Evolutionary conservation across 1,140 invertebrate genomes (phyloP), one percentile per base, ranked within the genome.

Genomic region (Schlechtendalia chinensis): DNA sequence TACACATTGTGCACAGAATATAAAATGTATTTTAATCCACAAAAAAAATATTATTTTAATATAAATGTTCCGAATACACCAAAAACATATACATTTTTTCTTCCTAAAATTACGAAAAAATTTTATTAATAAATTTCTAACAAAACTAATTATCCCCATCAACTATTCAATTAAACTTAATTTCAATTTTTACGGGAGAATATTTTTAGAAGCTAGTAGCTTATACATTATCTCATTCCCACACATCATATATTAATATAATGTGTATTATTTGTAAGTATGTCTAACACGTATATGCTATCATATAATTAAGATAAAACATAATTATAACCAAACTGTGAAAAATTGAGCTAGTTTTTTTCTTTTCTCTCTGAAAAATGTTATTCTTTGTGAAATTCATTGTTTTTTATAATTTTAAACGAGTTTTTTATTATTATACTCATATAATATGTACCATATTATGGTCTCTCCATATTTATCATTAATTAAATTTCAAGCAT

Each of bases 391-490:
- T 65, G 29, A 67, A 67, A 45, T 5, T 12, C 39, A 22, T 67
- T 67, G 65, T 47, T 67, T 67, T n/a, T 67, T 67, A 65, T 67
- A 67, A 67, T 32, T 67, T 67, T 22, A 67, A 47, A 67, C 22
- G 32, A 67, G 65, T 67, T 45, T 45, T 17, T 67, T 67, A 67
- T 45, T 45, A 32, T 67, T 67, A 19, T 47, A n/a, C n/a, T n/a
- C n/a, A n/a, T n/a, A n/a, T n/a, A n/a, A n/a, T n/a, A n/a, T n/a
- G n/a, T n/a, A n/a, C n/a, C n/a, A n/a, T n/a, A n/a, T 67, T 45
- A 67, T 16, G 12, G 65, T 67, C 1, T 67, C 14, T 24, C 16
- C 12, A 67, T 67, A 12, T 45, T 39, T 39, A 39, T 27, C 29
- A 65, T 65, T 39, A 65, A 39, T 65, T 65, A 65, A 29, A 65